A percentile compares a stretch with the other conserved stretches of the same genome.
phyloP scores from a whole-genome alignment of 2,113 vertebrate species.

The Nothobranchius kuhntae region DNA sequence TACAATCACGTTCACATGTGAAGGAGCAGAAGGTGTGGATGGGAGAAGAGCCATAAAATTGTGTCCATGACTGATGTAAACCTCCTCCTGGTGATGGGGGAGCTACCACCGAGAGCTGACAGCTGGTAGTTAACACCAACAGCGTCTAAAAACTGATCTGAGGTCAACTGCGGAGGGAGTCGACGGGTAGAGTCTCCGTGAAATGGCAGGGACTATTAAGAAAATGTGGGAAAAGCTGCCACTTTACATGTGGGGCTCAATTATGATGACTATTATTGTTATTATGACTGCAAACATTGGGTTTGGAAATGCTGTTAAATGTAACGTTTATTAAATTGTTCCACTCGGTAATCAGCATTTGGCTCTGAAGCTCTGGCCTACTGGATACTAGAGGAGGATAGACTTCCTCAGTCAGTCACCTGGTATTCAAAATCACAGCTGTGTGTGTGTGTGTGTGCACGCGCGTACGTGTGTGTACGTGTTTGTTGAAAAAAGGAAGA shows the following conservation, averaged over 20 bases:
- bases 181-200: constrained; percentile 30
- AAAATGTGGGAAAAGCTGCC: background rate
- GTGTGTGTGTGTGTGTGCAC: background rate
- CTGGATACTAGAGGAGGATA: background rate
- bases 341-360: no score
- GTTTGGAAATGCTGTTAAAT: no score
- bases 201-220: background rate
- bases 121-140: constrained; percentile 61
- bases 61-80: constrained; percentile 44
- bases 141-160: constrained; percentile 29
- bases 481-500: constrained; percentile 1
- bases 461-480: background rate
- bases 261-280: background rate
- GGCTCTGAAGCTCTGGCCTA: background rate
- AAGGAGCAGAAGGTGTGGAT: constrained; percentile 20
- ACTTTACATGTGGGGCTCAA: background rate
- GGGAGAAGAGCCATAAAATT: constrained; percentile 18
- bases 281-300: no score
- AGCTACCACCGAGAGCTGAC: constrained; percentile 44
- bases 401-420: background rate
- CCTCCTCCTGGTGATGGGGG: constrained; percentile 21
- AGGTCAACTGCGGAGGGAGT: constrained; percentile 44
- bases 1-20: constrained; percentile 23
- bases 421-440: background rate
- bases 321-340: no score